A percentile compares a stretch with the other conserved stretches of the same genome.
These are phyloP conservation scores for Choloepus hoffmanni DNA, from an alignment of 2,113 vertebrate genomes.

Conservation along the genomic window DNA sequence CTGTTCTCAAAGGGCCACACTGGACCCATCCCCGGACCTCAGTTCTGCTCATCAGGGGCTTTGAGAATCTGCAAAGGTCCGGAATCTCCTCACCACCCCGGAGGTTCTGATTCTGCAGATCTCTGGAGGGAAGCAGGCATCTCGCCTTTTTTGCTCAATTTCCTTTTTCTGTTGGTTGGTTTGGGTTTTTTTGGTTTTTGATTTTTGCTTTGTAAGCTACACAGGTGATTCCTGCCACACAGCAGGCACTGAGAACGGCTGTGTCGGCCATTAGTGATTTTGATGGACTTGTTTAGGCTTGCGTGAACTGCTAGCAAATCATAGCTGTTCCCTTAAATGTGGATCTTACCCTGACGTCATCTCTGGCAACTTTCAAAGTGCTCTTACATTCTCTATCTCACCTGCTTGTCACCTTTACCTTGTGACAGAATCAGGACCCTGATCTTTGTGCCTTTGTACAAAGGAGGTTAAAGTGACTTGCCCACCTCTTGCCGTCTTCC, in stretches of 20 bases:
- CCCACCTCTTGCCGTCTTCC: not conserved
- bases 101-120: accelerated
- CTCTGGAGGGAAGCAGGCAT: too few species aligned
- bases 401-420: too few species aligned
- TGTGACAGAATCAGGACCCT: not conserved
- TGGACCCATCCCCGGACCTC: not conserved
- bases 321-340: not conserved
- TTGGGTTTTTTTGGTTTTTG: not conserved
- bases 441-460: not conserved
- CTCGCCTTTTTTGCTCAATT: not conserved
- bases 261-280: accelerated
- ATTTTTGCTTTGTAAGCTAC: not conserved
- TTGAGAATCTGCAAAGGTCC: not conserved
- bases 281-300: not conserved
- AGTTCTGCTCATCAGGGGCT: not conserved
- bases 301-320: not conserved
- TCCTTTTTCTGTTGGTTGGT: not conserved
- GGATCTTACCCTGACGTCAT: not conserved
- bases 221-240: not conserved
- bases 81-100: too few species aligned
- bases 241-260: not conserved
- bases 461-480: not conserved
- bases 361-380: not conserved
- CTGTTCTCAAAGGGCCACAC: not conserved
- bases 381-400: not conserved